A percentile compares a stretch with the other conserved stretches of the same genome.
Evolutionary conservation across 2,797 vertebrate genomes (phyloP).

Genomic region (Haliaeetus vocifer): DNA sequence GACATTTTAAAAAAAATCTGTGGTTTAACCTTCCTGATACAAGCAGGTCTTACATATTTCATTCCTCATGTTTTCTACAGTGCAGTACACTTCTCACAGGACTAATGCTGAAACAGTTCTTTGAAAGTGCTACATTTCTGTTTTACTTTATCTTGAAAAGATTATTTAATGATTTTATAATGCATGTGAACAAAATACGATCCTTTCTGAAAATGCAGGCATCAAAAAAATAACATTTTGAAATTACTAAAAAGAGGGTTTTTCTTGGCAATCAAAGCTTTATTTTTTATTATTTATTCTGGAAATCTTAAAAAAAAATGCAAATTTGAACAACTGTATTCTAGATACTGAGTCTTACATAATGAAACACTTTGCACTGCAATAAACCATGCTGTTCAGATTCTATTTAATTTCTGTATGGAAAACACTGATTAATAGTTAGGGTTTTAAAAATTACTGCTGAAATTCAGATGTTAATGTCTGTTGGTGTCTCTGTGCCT

Average conservation of each 20-base stretch:
- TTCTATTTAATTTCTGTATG: constrained; percentile 5
- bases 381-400: background rate
- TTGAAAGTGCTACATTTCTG: background rate
- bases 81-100: background rate
- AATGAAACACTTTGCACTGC: background rate
- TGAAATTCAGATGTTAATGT: constrained; percentile 25
- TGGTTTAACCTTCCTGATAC: background rate
- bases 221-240: background rate
- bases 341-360: background rate
- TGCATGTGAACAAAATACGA: background rate
- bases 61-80: background rate
- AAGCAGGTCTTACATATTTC: background rate
- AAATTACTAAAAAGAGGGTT: background rate
- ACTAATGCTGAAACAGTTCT: background rate
- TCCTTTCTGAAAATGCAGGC: background rate
- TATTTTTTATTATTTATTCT: background rate
- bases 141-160: background rate
- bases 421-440: constrained; percentile 60
- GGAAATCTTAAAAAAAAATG: background rate
- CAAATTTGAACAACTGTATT: background rate
- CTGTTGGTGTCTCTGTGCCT: background rate
- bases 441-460: background rate
- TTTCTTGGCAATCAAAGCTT: background rate
- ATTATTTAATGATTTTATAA: background rate
- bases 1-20: background rate